phyloP scores from a whole-genome alignment of 2,113 vertebrate species.

The Chrysemys picta region DNA sequence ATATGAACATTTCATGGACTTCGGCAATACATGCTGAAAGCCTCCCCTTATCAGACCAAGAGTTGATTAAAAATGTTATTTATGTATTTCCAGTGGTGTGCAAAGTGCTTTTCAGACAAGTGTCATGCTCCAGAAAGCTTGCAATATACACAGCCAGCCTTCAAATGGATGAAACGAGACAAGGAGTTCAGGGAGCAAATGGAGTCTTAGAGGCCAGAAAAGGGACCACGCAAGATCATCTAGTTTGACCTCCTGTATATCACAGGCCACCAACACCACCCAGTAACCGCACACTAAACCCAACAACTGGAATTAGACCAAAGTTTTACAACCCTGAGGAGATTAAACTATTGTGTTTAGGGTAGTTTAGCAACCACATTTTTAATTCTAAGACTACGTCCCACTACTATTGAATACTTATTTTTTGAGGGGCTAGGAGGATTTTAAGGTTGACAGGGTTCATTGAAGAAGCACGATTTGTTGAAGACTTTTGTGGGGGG shows the following conservation, averaged over 20 bases:
- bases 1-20: background rate
- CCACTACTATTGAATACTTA: background rate
- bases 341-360: background rate
- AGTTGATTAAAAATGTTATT: background rate
- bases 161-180: background rate
- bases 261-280: background rate
- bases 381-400: background rate
- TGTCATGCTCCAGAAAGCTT: background rate
- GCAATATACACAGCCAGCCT: background rate
- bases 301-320: background rate
- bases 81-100: background rate
- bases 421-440: background rate
- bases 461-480: background rate
- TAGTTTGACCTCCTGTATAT: background rate
- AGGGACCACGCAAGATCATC: background rate
- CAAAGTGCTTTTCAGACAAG: accelerated
- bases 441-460: background rate
- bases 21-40: background rate
- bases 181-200: background rate
- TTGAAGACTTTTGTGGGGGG: background rate
- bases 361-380: background rate
- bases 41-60: background rate
- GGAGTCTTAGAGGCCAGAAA: background rate
- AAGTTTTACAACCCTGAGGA: background rate
- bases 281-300: background rate